Conservation (phyloP, 2,113 vertebrate genomes). For the Equus quagga region DNA sequence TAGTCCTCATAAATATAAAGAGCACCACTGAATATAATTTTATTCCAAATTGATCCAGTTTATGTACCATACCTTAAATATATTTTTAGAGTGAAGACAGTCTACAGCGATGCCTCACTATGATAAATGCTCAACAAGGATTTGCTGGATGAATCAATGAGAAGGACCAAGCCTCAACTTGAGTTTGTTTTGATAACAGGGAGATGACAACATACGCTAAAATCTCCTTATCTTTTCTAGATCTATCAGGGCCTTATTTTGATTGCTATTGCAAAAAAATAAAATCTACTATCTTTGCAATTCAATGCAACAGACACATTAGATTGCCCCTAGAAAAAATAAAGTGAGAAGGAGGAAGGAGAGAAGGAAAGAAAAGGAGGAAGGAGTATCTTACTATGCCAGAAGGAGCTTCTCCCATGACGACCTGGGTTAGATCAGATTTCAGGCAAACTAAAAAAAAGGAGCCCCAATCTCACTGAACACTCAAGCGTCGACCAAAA, state of each 20-base stretch:
- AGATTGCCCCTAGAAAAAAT: background rate
- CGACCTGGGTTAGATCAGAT: background rate
- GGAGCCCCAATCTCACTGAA: background rate
- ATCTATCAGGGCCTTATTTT: background rate
- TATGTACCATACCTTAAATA: constrained; percentile 41
- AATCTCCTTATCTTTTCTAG: background rate
- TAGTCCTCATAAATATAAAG: constrained; percentile 53
- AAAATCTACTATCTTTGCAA: background rate
- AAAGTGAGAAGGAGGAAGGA: background rate
- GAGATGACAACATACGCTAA: background rate
- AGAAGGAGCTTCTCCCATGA: background rate
- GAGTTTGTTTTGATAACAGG: background rate
- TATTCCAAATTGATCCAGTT: constrained; percentile 52
- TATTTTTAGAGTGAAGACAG: background rate
- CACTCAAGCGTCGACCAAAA: background rate
- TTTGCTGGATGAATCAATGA: background rate
- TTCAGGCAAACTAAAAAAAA: background rate
- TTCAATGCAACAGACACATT: background rate
- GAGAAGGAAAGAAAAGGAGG: background rate
- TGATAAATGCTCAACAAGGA: background rate
- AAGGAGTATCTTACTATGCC: background rate
- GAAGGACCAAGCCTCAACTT: background rate
- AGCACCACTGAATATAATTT: constrained; percentile 26
- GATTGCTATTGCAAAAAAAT: background rate
- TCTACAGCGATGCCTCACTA: background rate